Base-by-base conservation (phyloP, 2,797 vertebrate genomes). In the Poeciliopsis gracilis region DNA sequence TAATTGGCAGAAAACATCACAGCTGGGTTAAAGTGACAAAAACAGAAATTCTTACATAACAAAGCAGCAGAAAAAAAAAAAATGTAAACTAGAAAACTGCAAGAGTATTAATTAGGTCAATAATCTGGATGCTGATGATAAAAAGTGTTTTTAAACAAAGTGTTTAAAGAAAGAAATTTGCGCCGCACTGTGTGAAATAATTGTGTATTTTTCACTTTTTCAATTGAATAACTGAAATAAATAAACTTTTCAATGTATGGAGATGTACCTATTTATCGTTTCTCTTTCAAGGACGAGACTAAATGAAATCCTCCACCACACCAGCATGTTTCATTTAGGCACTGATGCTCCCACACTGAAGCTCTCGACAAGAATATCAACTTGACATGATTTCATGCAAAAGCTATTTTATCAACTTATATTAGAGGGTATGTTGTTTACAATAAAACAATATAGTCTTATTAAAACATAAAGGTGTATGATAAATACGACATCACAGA, bases 1-100 rank as follows among this genome's bases (percentile, higher is more conserved):
- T 75, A 77, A 66, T n/a, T 75, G 67, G 71, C 74, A 89, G 72
- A 89, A 80, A 87, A 23, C 9, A 15, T 67, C 83, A 91, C 77
- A 88, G 76, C 72, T 76, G 74, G 70, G 75, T 85, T 82, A 79
- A 20, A 23, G 61, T 61, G 11, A 82, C 53, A 70, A 18, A 69
- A 71, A 69, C 77, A 74, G 36, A 53, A 63, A 71, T 46, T 76
- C 25, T 51, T 41, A 51, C 61, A 25, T n/a, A 28, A 46, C 13
- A 36, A 25, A 41, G 41, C 33, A 69, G 57, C 23, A 38, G 47
- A 7, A 66, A 51, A 63, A 20, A 13, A 16, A 0, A 4, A 1
- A 33, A 30, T 36, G 1, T 46, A 38, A 38, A 45, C 53, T 13
- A 28, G 9, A n/a, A 13, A 11, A n/a, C 49, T 41, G 49, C n/a